Base-by-base conservation (phyloP, 2,888 invertebrate genomes). In the Hypena proboscidalis region DNA sequence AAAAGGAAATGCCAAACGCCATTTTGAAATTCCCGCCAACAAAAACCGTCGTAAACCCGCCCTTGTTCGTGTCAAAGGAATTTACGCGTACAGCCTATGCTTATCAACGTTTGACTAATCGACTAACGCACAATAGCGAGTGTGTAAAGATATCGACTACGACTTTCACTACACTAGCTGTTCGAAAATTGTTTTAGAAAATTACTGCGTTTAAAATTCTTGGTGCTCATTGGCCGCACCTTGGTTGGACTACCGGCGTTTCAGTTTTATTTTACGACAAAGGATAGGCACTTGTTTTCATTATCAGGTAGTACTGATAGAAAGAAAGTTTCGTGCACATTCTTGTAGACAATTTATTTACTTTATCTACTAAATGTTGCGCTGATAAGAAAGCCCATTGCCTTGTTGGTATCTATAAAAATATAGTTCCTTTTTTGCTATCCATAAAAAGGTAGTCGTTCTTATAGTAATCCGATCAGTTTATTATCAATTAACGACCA, bases 31-130 rank as follows among this genome's bases (percentile, higher is more conserved):
- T 57, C 40, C 36, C 25, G 46, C 44, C 58, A 63, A 59, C 35
- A 56, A 60, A 63, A 63, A 46, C 27, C 42, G 36, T 67, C 61
- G 66, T 61, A 65, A 70, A 60, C 37, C 44, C 43, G 39, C 57
- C 58, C 60, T 62, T 63, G 65, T 65, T 58, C 54, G 51, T 58
- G 67, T 63, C 63, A 60, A 59, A 64, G 66, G 67, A 67, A 71
- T 69, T 70, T 68, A 67, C 61, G 58, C 49, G 39, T 59, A 59
- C 51, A 58, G 53, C 54, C 49, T 60, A 59, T 50, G 51, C 54
- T 39, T 62, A 64, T 62, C 58, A 60, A 55, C 39, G 40, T 42
- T 54, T 67, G 52, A 59, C 62, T 67, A 65, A 75, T 67, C 59
- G 67, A 54, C 52, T 59, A 44, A 42, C 37, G 41, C 53, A 67